phyloP scores from a whole-genome alignment of 2,113 vertebrate genomes.

The Rhynchomys soricoides region DNA sequence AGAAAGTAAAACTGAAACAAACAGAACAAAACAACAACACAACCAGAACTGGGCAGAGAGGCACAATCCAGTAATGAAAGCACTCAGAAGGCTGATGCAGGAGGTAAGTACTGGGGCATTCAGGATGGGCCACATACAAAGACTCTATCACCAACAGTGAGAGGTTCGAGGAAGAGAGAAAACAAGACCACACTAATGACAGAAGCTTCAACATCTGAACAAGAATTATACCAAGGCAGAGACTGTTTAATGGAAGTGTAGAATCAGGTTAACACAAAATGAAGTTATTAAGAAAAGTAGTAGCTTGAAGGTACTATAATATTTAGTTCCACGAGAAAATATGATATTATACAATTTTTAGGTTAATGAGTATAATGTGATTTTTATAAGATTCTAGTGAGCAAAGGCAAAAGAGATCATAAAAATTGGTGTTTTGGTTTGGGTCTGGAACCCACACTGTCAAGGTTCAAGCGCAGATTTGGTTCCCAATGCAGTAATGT shows the following conservation, averaged over 20 bases:
- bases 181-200: background rate
- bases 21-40: background rate
- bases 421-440: background rate
- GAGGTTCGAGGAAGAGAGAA: background rate
- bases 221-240: background rate
- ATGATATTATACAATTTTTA: background rate
- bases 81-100: background rate
- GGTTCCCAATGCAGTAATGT: background rate
- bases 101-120: background rate
- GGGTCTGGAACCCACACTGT: background rate
- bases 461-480: background rate
- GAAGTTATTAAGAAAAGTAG: background rate
- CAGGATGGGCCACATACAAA: background rate
- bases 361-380: background rate
- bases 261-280: background rate
- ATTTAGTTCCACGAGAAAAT: background rate
- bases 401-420: constrained; percentile 11
- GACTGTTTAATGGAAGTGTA: background rate
- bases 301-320: background rate
- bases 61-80: background rate
- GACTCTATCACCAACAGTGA: background rate
- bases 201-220: background rate
- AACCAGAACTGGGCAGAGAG: background rate
- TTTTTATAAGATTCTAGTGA: background rate
- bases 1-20: background rate